A percentile compares a stretch with the other conserved stretches of the same genome.
Conservation (phyloP, 2,797 vertebrate species). For the Amphiprion clarkii region DNA sequence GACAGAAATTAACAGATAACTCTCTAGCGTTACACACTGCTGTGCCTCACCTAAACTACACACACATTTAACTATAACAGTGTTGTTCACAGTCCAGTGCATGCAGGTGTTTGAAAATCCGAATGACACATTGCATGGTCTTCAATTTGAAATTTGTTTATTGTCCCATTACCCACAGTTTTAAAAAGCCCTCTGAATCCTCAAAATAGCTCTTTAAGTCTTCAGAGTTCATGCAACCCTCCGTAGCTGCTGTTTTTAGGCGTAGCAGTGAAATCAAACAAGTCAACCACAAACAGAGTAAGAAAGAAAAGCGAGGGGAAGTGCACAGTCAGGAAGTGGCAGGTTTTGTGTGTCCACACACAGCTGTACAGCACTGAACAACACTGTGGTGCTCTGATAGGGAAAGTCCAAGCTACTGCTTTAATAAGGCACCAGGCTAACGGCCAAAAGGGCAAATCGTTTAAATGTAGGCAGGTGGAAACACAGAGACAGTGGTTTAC, state of each 20-base stretch:
- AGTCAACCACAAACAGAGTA: conserved; percentile 46
- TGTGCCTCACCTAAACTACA: background rate
- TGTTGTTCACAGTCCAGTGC: conserved; percentile 15
- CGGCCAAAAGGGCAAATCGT: background rate
- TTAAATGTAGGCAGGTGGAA: background rate
- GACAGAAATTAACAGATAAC: background rate
- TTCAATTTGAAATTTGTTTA: conserved; percentile 18
- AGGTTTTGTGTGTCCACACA: conserved; percentile 54
- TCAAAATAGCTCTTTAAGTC: background rate
- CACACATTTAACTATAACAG: background rate
- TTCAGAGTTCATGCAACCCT: background rate
- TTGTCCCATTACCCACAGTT: background rate
- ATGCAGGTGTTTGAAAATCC: conserved; percentile 9
- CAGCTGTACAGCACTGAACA: conserved; percentile 40
- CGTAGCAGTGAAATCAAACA: conserved; percentile 37
- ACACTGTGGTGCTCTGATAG: background rate
- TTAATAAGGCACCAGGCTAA: background rate
- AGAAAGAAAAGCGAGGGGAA: conserved; percentile 72
- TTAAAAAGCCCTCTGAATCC: background rate
- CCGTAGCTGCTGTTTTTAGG: conserved; percentile 20
- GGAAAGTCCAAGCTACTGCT: conserved; percentile 7
- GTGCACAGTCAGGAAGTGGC: conserved; percentile 80
- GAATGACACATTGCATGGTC: background rate
- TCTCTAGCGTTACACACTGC: background rate
- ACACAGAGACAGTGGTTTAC: background rate